phyloP scores from a whole-genome alignment of 2,113 vertebrate genomes.

The Cyanoderma ruficeps region DNA sequence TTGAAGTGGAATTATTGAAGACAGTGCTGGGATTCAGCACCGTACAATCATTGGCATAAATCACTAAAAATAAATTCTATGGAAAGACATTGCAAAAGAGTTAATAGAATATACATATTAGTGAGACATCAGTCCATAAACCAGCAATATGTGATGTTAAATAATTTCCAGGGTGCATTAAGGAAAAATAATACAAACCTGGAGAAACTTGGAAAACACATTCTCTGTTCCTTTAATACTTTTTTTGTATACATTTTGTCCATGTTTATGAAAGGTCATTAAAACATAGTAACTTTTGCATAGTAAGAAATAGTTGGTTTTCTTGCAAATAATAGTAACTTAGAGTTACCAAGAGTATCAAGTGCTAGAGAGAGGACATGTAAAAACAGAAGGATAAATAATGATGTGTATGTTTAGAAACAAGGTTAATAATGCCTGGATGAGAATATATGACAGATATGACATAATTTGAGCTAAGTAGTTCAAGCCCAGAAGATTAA shows the following conservation, averaged over 20 bases:
- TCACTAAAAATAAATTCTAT: background rate
- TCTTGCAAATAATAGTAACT: background rate
- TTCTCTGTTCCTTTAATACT: background rate
- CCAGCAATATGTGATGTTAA: background rate
- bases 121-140: background rate
- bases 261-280: background rate
- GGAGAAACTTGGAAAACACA: background rate
- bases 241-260: background rate
- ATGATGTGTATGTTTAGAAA: background rate
- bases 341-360: background rate
- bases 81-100: background rate
- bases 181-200: background rate
- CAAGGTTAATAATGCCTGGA: background rate
- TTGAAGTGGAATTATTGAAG: background rate
- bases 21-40: background rate
- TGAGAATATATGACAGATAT: background rate
- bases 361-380: background rate
- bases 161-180: background rate
- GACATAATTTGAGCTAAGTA: background rate
- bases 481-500: background rate
- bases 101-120: background rate
- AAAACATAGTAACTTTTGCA: background rate
- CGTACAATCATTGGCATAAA: background rate
- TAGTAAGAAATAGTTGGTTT: background rate
- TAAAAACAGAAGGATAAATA: background rate